These are phyloP conservation scores for Chymomyza procnemis DNA, from an alignment of 2,888 invertebrate species.

Conservation along the genomic window DNA sequence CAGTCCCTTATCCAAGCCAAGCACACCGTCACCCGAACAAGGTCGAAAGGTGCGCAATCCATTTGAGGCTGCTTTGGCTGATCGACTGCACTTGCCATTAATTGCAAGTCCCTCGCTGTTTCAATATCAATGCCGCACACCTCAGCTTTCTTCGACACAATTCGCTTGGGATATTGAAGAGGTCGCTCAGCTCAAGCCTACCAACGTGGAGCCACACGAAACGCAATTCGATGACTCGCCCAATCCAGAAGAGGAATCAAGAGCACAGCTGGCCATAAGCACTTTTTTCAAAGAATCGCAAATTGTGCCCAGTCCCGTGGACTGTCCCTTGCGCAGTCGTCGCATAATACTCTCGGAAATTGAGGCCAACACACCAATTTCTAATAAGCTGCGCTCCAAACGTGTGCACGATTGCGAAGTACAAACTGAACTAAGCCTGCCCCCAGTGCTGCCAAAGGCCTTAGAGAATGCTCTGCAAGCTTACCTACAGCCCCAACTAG, in stretches of 20 bases:
- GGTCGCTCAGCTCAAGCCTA: conserved; percentile 82
- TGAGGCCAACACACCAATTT: conserved; percentile 69
- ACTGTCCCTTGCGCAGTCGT: conserved; percentile 75
- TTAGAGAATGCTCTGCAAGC: conserved; percentile 82
- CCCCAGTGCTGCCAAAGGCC: conserved; percentile 80
- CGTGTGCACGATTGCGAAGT: conserved; percentile 78
- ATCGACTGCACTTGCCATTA: conserved; percentile 81
- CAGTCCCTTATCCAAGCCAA: conserved; percentile 47
- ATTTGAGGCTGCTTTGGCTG: conserved; percentile 82
- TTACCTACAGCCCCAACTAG: conserved; percentile 80
- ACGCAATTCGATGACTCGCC: conserved; percentile 80
- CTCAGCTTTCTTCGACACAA: conserved; percentile 77
- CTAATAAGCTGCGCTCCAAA: conserved; percentile 55
- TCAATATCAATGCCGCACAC: conserved; percentile 71
- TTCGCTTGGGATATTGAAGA: conserved; percentile 86
- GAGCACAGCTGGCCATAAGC: conserved; percentile 82
- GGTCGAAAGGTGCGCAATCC: conserved; percentile 82
- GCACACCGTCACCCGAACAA: conserved; percentile 81
- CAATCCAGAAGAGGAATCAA: conserved; percentile 82
- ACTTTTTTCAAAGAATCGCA: conserved; percentile 77
- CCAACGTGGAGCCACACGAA: conserved; percentile 81
- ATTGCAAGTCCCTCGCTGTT: conserved; percentile 80
- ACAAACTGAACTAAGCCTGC: conserved; percentile 82
- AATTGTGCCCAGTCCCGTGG: conserved; percentile 78
- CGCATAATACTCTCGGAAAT: conserved; percentile 71